Evolutionary conservation across 2,888 invertebrate genomes (phyloP), one percentile per base, ranked within the genome.

Genomic region (Pimpla rufipes): DNA sequence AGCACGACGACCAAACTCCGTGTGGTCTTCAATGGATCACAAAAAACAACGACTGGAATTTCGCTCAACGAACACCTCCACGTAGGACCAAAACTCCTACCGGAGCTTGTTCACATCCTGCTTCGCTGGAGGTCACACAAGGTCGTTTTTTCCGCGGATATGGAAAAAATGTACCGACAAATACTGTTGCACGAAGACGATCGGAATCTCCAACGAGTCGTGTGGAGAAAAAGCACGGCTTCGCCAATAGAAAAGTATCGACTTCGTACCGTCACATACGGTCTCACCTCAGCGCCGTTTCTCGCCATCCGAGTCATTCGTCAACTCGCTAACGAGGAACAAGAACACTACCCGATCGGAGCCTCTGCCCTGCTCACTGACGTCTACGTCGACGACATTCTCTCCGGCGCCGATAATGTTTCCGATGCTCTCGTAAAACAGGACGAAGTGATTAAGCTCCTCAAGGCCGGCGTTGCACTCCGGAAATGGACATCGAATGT

Each of bases 1-100:
- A 92, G 90, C 62, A 83, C 88, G 11, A 91, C 91, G 0, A 92
- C 91, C 0, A 90, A 89, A 55, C 45, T 90, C 0, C 75, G 91
- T 4, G 90, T 92, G 0, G 92, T 92, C 0, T 92, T 91, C 81
- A 89, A 92, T 55, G 91, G 88, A 0, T 90, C 91, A 0, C 85
- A 86, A 1, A 86, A 81, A 50, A 80, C 90, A 3, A 64, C 77
- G 0, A 81, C 85, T 0, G 91, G 90, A 0, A 23, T 74, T 2
- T 92, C 92, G 0, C 70, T 93, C 4, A 84, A 84, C 21, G 62
- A 80, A 0, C 1, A 86, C 0, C 85, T 90, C 11, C 79, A 86
- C 73, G 85, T 88, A 0, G 92, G 93, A 0, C 90, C 93, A 0
- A 87, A 84, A 0, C 67, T 93, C 0, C 91, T 93, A 71, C 86